Conservation (phyloP, 2,113 vertebrate species). For the Cyphomyrus plagiostoma region DNA sequence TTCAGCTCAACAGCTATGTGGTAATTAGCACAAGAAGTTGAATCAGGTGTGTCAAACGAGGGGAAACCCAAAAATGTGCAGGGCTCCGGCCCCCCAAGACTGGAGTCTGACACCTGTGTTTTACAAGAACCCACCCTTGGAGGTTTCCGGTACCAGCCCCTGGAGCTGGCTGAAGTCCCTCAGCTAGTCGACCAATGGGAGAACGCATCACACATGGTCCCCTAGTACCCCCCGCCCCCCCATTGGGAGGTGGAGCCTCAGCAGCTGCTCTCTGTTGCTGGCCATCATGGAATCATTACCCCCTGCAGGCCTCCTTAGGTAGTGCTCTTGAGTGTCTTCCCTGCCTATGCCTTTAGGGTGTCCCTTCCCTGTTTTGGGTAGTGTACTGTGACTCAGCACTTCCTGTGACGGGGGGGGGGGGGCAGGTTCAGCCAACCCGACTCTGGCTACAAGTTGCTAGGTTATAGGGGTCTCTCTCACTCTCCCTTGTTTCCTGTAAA, state of each 20-base stretch:
- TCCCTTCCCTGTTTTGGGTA: neutral
- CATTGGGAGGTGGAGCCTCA: too few relatives aligned
- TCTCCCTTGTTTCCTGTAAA: neutral
- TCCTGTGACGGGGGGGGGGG: too few relatives aligned
- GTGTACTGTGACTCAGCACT: neutral
- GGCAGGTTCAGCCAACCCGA: neutral
- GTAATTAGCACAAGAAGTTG: too few relatives aligned
- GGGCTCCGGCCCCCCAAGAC: too few relatives aligned
- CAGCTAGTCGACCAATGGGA: slow-evolving; percentile 53
- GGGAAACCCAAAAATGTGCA: too few relatives aligned
- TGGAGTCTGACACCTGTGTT: too few relatives aligned
- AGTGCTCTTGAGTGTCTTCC: neutral
- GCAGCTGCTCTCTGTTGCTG: too few relatives aligned
- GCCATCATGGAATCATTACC: neutral
- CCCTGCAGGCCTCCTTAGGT: neutral
- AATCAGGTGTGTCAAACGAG: too few relatives aligned
- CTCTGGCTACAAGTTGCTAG: neutral
- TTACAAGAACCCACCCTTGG: too few relatives aligned
- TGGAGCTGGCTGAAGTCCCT: slow-evolving; percentile 86
- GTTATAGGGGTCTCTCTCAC: neutral
- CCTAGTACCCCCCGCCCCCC: neutral
- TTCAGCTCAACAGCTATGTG: too few relatives aligned
- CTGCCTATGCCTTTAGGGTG: neutral
- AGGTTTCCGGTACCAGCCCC: slow-evolving; percentile 80
- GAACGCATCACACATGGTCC: neutral